A percentile compares a stretch with the other conserved stretches of the same genome.
Evolutionary conservation across 1,140 invertebrate genomes (phyloP).

Genomic region (Drosophila subpulchrella): DNA sequence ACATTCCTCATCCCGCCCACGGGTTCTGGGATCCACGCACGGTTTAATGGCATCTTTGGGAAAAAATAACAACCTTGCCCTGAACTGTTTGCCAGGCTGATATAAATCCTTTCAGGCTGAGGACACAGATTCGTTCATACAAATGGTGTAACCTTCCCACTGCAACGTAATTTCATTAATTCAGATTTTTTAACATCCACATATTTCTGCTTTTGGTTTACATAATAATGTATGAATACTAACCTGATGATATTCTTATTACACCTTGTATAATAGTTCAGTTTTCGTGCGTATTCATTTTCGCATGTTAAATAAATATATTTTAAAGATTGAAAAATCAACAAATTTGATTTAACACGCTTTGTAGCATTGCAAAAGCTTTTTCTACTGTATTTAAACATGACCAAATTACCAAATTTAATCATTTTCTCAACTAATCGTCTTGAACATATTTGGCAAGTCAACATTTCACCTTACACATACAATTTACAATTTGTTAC

Average conservation of each 20-base stretch:
- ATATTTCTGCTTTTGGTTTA: too few species aligned
- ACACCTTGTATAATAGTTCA: too few species aligned
- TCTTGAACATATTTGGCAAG: conserved; percentile 7
- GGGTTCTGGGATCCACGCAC: not conserved
- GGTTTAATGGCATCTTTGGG: conserved; percentile 29
- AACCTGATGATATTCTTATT: too few species aligned
- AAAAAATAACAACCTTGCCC: conserved; percentile 5
- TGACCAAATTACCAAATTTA: conserved; percentile 17
- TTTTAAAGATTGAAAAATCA: too few species aligned
- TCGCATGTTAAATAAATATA: too few species aligned
- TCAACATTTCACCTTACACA: not conserved
- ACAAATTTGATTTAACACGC: not conserved
- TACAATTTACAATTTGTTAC: not conserved
- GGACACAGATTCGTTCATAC: not conserved
- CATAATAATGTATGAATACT: too few species aligned
- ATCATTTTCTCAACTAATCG: not conserved
- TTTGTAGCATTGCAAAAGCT: not conserved
- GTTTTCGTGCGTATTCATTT: too few species aligned
- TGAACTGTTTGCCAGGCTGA: conserved; percentile 4
- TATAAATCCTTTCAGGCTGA: conserved; percentile 3
- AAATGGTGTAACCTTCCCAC: not conserved
- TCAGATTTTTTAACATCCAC: not conserved
- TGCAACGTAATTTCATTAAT: not conserved
- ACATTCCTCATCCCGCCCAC: conserved; percentile 28
- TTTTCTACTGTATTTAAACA: conserved; percentile 1